phyloP scores from a whole-genome alignment of 1,140 invertebrate genomes.

The Drosophila pruinosa region DNA sequence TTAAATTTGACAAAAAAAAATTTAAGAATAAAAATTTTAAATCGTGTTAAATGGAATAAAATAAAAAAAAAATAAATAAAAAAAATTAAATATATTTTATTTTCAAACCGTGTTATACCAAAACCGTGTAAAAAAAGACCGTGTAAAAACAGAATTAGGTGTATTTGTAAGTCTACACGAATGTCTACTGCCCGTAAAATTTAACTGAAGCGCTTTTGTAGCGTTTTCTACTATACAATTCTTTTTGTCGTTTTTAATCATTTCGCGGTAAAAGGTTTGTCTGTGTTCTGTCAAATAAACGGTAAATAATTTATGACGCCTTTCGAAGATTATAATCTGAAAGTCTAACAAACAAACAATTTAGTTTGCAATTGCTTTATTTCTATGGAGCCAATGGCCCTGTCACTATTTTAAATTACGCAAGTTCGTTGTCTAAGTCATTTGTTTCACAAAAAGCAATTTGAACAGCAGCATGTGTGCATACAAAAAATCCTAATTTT shows the following conservation, averaged over 20 bases:
- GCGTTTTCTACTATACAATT: slow-evolving; percentile 34
- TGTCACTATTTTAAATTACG: slow-evolving; percentile 44
- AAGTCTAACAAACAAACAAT: slow-evolving; percentile 51
- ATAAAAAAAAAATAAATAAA: no score
- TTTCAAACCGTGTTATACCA: no score
- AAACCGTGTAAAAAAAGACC: no score
- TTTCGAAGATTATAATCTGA: slow-evolving; percentile 55
- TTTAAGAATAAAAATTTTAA: no score
- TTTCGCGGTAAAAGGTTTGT: slow-evolving; percentile 37
- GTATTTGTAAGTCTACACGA: no score
- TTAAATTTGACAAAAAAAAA: no score
- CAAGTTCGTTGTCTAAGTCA: slow-evolving; percentile 68
- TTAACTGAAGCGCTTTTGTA: slow-evolving; percentile 68
- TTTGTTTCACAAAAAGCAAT: slow-evolving; percentile 43
- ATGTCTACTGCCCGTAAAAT: slow-evolving; percentile 14
- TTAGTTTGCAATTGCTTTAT: slow-evolving; percentile 64
- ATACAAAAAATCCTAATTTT: slow-evolving; percentile 40
- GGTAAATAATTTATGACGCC: slow-evolving; percentile 51
- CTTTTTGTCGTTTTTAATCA: slow-evolving; percentile 33
- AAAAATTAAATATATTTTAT: no score
- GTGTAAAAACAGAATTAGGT: no score
- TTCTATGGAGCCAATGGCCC: slow-evolving; percentile 74
- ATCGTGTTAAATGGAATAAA: no score
- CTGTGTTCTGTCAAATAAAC: slow-evolving; percentile 58
- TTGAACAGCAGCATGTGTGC: slow-evolving; percentile 6